Base-by-base conservation (phyloP, 2,113 vertebrate genomes). In the Oenanthe melanoleuca region DNA sequence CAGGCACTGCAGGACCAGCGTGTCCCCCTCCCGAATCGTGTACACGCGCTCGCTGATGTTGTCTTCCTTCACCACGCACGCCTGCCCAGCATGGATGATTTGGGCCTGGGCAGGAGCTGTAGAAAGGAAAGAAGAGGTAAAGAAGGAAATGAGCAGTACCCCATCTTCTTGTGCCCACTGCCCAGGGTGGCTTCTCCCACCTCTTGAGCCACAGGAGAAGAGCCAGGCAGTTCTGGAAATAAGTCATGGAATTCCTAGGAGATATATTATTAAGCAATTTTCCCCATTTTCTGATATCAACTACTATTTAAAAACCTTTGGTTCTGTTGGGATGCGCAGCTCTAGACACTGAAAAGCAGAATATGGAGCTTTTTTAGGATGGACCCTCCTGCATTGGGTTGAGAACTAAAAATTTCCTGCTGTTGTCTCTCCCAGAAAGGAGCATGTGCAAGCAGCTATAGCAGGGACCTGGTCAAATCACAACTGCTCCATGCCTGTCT, bases 1-100 rank as follows among this genome's bases (percentile, higher is more conserved):
- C 56, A 99, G 98, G 90, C 99, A 99, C 97, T 99, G 99, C 82
- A 99, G 98, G 66, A 99, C 98, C 15, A 99, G 97, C 0, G 98
- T 99, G 97, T 99, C 99, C 31, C 99, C 99, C 95, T 99, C 99
- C 42, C 99, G 99, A 97, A 99, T 99, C 71, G 99, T 99, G 98
- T 99, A 99, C 95, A 99, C 99, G 0, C 99, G 98, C 93, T 99
- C 99, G 4, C 99, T 99, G 98, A 99, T 98, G 97, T 99, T 99
- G 96, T 99, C 99, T 88, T 99, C 99, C 91, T 99, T 99, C 92
- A 99, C 99, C 96, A 99, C 99, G 11, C 99, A 99, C 0, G 99
- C 99, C 86, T 99, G 99, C 56, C 99, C 99, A 4, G 99, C 99
- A 69, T 99, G 99, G 87, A 99, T 98, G 12, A 99, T 99, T 97